Evolutionary conservation across 2,797 vertebrate species (phyloP), one percentile per base, ranked within the genome.

Genomic region (Rachycentron canadum): DNA sequence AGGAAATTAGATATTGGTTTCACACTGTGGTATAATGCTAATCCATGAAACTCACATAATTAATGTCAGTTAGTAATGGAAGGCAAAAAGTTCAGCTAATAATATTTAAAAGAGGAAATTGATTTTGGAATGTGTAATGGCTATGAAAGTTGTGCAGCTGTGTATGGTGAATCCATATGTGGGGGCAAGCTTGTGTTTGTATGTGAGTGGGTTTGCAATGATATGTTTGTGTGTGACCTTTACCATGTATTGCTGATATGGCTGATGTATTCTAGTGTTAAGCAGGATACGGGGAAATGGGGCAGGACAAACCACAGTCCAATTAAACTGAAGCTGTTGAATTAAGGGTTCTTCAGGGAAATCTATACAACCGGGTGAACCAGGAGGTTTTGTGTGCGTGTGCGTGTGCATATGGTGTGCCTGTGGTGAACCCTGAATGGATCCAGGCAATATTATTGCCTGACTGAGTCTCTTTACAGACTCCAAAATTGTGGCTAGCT

Each of bases 291-390:
- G 74, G 86, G 86, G 82, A 82, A 87, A 79, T 67, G 61, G 82
- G 66, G 69, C 79, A 74, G 71, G 80, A 86, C 78, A 92, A 91
- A 81, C 81, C 82, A 77, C 83, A 83, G 76, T 85, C 81, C 89
- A 93, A 93, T 94, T 93, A 93, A 91, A 86, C 55, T 41, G 58
- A 89, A 87, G 82, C 76, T 81, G 86, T 85, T 88, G 82, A 90
- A 91, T 93, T 89, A 91, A 90, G 73, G 59, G 83, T 83, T 90
- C 90, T 84, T 83, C 45, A 45, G 82, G 90, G 77, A 86, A 92
- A 93, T 94, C 86, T 82, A 76, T 83, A 86, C 70, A 67, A 75
- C 63, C 38, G 57, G 57, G 67, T 72, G 66, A 83, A 81, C 32
- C 38, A 62, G 66, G 41, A 66, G 66, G 61, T 59, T 73, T 71